Evolutionary conservation across 2,797 vertebrate species (phyloP).

Genomic region (Clarias fuscus): DNA sequence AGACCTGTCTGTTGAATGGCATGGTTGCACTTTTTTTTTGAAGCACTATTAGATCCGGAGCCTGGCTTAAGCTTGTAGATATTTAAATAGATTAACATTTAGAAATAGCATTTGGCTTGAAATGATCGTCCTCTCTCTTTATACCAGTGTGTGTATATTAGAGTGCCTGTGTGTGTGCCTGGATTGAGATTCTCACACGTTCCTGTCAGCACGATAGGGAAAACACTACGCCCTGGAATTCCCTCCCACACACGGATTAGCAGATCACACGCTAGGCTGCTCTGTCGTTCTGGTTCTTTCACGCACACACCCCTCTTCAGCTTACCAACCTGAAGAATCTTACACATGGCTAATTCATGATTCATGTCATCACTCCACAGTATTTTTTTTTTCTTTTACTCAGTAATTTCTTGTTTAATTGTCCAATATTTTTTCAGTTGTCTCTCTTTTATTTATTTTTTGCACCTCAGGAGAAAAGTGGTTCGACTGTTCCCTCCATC

Average conservation of each 20-base stretch:
- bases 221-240: neutral
- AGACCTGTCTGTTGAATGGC: neutral
- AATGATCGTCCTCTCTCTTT: neutral
- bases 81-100: neutral
- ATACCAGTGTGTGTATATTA: neutral
- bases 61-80: neutral
- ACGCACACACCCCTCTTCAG: neutral
- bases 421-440: neutral
- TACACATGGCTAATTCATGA: neutral
- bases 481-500: slow-evolving; percentile 96
- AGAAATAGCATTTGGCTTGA: neutral
- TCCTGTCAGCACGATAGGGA: slow-evolving; percentile 3
- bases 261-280: neutral
- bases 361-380: neutral
- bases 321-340: neutral
- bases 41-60: neutral
- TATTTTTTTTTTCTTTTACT: neutral
- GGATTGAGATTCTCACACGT: slow-evolving; percentile 33
- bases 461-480: slow-evolving; percentile 87
- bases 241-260: neutral
- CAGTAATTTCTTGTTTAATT: neutral
- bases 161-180: neutral
- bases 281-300: neutral
- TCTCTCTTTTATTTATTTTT: neutral
- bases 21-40: neutral